These are phyloP conservation scores for Spodoptera picta DNA, from an alignment of 2,888 invertebrate genomes.

Conservation along the genomic window DNA sequence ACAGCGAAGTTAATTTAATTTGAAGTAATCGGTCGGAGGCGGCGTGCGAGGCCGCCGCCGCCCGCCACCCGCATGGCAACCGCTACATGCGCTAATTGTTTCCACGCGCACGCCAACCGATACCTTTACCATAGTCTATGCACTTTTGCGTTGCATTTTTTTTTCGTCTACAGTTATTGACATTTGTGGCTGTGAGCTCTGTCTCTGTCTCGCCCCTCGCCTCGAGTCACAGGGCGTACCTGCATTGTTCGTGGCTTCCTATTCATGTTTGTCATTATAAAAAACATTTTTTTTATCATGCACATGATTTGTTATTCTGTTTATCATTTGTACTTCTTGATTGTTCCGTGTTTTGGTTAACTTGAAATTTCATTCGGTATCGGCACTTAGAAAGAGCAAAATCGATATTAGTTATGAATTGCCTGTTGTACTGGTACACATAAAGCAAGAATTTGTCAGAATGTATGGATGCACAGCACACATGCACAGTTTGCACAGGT, in stretches of 20 bases:
- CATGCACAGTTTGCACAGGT: too few species aligned
- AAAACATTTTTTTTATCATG: too few species aligned
- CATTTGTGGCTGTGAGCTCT: conserved; percentile 6
- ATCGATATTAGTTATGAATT: too few species aligned
- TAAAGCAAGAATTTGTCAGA: too few species aligned
- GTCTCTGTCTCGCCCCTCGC: conserved; percentile 1
- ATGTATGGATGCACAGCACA: too few species aligned
- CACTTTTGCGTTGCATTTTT: conserved; percentile 32
- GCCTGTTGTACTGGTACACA: too few species aligned
- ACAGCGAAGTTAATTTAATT: conserved; percentile 65
- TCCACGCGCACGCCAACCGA: conserved; percentile 38
- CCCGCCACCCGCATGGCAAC: conserved; percentile 54
- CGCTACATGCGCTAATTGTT: conserved; percentile 59
- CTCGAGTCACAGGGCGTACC: background rate
- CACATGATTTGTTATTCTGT: too few species aligned
- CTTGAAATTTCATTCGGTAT: too few species aligned
- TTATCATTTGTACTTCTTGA: too few species aligned
- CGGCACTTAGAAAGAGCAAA: too few species aligned
- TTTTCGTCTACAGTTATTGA: conserved; percentile 30
- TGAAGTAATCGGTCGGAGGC: conserved; percentile 63
- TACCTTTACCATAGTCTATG: conserved; percentile 30
- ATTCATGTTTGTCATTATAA: background rate
- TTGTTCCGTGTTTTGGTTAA: too few species aligned
- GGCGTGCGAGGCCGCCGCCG: conserved; percentile 42
- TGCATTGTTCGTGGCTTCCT: conserved; percentile 7